Base-by-base conservation (phyloP, 2,113 vertebrate genomes). In the Lycaon pictus region DNA sequence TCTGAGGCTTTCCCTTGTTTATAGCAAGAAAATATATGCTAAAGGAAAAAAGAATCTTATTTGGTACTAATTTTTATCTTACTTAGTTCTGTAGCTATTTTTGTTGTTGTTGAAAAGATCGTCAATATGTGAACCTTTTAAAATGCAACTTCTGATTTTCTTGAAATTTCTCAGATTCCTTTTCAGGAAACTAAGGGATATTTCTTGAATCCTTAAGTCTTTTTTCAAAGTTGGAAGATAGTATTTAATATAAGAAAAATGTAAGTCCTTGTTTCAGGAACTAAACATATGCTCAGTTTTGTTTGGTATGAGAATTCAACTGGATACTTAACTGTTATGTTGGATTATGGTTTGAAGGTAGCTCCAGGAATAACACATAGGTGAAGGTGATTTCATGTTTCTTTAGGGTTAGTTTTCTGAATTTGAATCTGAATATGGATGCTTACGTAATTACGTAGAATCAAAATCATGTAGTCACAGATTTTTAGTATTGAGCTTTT, bases 91-190 rank as follows among this genome's bases (percentile, higher is more conserved):
- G 10, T 74, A 79, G 29, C 12, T 87, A 23, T 79, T 48, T 4
- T 89, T 90, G 89, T 76, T 92, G 13, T 29, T 65, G 48, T 15
- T 6, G 11, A 22, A 23, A 53, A 65, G 11, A 80, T 60, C 89
- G 67, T 67, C 88, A 71, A 63, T 9, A 88, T 63, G 58, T 84
- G 12, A 90, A 11, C 2, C 9, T 51, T 97, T 43, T 60, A 96
- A 95, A 51, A 84, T 35, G 10, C 0, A 88, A 76, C 23, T 95
- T 95, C 43, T 43, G 58, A 43, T 43, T 83, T 83, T 96, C 25
- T 80, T 79, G 43, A 95, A 80, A 95, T 56, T 90, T 56, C 55
- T 93, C 53, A 51, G 32, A 65, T 69, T 83, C 19, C 79, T 88
- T 95, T 17, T 76, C 53, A 87, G 80, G 23, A 11, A 25, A 89